A percentile compares a stretch with the other conserved stretches of the same genome.
phyloP scores from a whole-genome alignment of 2,797 vertebrate genomes.

The Diplodus puntazzo region DNA sequence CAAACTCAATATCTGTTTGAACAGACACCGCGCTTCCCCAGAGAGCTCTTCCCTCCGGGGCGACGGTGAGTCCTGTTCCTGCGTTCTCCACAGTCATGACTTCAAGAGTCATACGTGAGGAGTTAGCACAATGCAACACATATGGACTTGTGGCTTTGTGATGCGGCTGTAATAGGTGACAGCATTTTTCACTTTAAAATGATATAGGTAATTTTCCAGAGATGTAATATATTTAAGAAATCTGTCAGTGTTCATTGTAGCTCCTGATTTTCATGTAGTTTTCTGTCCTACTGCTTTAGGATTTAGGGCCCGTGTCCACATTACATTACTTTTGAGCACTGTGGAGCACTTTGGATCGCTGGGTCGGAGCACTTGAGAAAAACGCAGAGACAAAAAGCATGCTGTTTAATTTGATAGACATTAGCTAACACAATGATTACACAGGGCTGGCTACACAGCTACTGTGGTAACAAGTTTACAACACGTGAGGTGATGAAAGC shows the following conservation, averaged over 20 bases:
- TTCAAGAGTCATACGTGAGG: slow-evolving; percentile 37
- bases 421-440: too few species aligned
- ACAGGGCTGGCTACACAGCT: too few species aligned
- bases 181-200: slow-evolving; percentile 67
- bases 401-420: too few species aligned
- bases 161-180: slow-evolving; percentile 56
- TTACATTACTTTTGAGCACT: too few species aligned
- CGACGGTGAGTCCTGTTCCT: slow-evolving; percentile 38
- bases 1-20: slow-evolving; percentile 77
- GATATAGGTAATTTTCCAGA: slow-evolving; percentile 55
- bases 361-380: too few species aligned
- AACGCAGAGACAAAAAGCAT: too few species aligned
- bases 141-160: slow-evolving; percentile 58
- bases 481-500: too few species aligned
- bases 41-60: slow-evolving; percentile 56
- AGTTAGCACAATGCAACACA: slow-evolving; percentile 54
- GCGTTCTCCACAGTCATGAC: slow-evolving; percentile 23
- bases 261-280: slow-evolving; percentile 42
- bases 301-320: not conserved
- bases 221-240: slow-evolving; percentile 35
- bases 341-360: too few species aligned
- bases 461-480: too few species aligned
- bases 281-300: not conserved
- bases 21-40: slow-evolving; percentile 68
- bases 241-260: slow-evolving; percentile 31